phyloP scores from a whole-genome alignment of 2,797 vertebrate species.

The Neosalanx taihuensis region DNA sequence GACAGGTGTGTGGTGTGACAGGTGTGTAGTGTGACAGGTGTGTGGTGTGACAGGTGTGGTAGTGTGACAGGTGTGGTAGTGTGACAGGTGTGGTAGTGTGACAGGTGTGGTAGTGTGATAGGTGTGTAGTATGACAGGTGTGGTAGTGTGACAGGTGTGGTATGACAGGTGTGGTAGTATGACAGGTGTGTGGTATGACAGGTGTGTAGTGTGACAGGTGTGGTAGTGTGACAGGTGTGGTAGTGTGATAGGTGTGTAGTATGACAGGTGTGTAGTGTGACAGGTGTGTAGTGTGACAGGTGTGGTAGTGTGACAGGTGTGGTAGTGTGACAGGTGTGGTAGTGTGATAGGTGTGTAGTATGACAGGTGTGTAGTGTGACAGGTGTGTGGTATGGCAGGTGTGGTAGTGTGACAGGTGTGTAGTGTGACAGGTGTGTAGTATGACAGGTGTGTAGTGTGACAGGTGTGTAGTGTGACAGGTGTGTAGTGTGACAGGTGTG shows the following conservation, averaged over 20 bases:
- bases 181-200: neutral
- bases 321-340: neutral
- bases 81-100: neutral
- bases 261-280: neutral
- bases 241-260: too few relatives aligned
- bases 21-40: too few relatives aligned
- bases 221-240: neutral
- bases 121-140: neutral
- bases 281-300: too few relatives aligned
- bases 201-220: too few relatives aligned
- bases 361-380: neutral
- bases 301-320: neutral
- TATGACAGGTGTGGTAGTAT: neutral
- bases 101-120: too few relatives aligned
- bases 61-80: neutral
- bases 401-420: neutral
- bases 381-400: too few relatives aligned
- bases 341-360: too few relatives aligned
- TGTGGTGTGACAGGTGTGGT: neutral
- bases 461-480: too few relatives aligned
- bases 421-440: too few relatives aligned
- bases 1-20: neutral
- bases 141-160: neutral
- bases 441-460: neutral
- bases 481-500: neutral